Percentiles rank a stretch among this genome's conserved stretches.
Conservation (phyloP, 2,888 invertebrate species). For the Eugnorisma glareosa region DNA sequence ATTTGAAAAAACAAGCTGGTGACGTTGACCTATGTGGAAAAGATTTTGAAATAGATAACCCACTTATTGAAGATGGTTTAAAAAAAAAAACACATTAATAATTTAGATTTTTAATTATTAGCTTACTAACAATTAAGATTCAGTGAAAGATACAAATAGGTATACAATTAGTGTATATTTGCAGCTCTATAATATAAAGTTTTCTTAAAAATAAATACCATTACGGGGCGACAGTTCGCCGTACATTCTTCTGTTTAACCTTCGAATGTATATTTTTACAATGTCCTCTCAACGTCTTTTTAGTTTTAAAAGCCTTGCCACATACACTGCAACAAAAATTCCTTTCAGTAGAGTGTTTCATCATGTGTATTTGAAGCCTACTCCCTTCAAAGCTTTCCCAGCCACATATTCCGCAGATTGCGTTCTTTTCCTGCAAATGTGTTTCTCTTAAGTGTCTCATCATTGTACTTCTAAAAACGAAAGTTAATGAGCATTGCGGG, state of each 20-base stretch:
- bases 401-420: constrained; percentile 80
- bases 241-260: constrained; percentile 1
- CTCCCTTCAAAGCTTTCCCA: constrained; percentile 60
- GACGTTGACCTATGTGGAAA: neutral
- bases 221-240: neutral
- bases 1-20: neutral
- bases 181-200: neutral
- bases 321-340: constrained; percentile 51
- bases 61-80: neutral
- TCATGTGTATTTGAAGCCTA: constrained; percentile 64
- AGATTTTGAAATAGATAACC: neutral
- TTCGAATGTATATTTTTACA: constrained; percentile 58
- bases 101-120: neutral
- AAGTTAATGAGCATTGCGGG: constrained; percentile 69
- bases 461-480: constrained; percentile 69
- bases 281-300: constrained; percentile 61
- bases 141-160: neutral
- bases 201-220: neutral
- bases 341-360: constrained; percentile 58
- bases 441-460: constrained; percentile 69
- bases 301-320: constrained; percentile 62
- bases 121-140: neutral
- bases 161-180: neutral
- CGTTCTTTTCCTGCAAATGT: constrained; percentile 73
- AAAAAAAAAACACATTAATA: neutral